Base-by-base conservation (phyloP, 2,888 invertebrate genomes). In the Pycnomerus fuliginosus region DNA sequence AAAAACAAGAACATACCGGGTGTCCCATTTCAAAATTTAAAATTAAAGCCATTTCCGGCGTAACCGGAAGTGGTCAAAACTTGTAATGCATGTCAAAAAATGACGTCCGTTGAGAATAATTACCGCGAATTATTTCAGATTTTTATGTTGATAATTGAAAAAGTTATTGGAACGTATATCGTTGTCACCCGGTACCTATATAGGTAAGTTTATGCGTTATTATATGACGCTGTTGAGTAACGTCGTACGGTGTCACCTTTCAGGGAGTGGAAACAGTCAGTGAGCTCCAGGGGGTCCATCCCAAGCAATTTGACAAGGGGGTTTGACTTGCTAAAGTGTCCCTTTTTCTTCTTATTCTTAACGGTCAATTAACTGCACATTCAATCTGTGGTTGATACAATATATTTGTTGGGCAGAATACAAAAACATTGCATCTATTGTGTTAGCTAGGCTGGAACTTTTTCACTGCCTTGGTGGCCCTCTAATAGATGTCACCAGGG, bases 311-410 rank as follows among this genome's bases (percentile, higher is more conserved):
- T n/a, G n/a, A 44, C 44, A 44, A 46, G 50, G 51, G 52, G 51
- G 46, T 40, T 50, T 46, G 56, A 48, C 58, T 60, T 53, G 58
- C 57, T 50, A 50, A 53, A 48, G 45, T 47, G 42, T 38, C 49
- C 44, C 48, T 44, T 40, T 43, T 41, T 46, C 33, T 39, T 42
- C 46, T 40, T 48, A 50, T 58, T 59, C 60, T 62, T 57, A 64
- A 65, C 64, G 65, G 64, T 60, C 67, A 67, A 67, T 67, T 67
- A 67, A 67, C 57, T 60, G 52, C 57, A 61, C 57, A 67, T 67
- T 67, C 67, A 65, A 60, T 52, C 58, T 63, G 62, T 45, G 63
- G 61, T 59, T 60, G 55, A 48, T 58, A 63, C 64, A 62, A 63
- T 61, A 56, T 60, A 63, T 61, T 61, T 63, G 61, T 62, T 58